phyloP scores from a whole-genome alignment of 2,888 invertebrate species.

The Scrobipalpa atriplicella region DNA sequence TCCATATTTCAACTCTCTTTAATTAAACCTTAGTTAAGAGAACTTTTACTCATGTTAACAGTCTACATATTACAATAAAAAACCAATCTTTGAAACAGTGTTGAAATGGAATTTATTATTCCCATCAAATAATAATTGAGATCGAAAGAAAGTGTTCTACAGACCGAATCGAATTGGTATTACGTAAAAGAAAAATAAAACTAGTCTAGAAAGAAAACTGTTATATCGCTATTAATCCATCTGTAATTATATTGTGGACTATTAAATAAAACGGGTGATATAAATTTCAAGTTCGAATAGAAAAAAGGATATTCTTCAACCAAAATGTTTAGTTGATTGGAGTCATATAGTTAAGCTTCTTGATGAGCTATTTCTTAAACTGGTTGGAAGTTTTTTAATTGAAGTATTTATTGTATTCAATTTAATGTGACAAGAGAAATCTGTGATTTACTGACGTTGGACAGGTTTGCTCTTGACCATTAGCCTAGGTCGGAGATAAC shows the following conservation, averaged over 20 bases:
- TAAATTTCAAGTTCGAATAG: neutral
- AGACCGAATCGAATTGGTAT: conserved; percentile 3
- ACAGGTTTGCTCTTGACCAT: neutral
- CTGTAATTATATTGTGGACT: conserved; percentile 8
- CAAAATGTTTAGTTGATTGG: conserved; percentile 12
- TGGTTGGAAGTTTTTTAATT: conserved; percentile 17
- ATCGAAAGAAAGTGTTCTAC: conserved; percentile 24
- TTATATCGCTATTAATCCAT: neutral
- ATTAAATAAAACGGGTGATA: conserved; percentile 5
- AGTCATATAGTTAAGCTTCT: conserved; percentile 5
- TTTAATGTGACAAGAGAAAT: neutral
- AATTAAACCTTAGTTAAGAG: neutral
- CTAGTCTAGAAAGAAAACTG: neutral
- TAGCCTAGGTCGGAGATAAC: too few relatives aligned
- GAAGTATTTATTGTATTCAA: neutral
- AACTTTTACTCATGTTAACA: neutral
- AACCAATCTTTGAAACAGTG: neutral
- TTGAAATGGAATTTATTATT: neutral
- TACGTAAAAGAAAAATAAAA: conserved; percentile 10
- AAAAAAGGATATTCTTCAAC: conserved; percentile 19
- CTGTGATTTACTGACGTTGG: neutral
- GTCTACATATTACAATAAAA: neutral
- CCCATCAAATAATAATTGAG: conserved; percentile 10
- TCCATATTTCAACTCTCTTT: neutral
- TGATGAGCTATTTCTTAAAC: conserved; percentile 24